These are phyloP conservation scores for Aleiodes sp. DNA, from an alignment of 1,140 invertebrate genomes.

Conservation along the genomic window DNA sequence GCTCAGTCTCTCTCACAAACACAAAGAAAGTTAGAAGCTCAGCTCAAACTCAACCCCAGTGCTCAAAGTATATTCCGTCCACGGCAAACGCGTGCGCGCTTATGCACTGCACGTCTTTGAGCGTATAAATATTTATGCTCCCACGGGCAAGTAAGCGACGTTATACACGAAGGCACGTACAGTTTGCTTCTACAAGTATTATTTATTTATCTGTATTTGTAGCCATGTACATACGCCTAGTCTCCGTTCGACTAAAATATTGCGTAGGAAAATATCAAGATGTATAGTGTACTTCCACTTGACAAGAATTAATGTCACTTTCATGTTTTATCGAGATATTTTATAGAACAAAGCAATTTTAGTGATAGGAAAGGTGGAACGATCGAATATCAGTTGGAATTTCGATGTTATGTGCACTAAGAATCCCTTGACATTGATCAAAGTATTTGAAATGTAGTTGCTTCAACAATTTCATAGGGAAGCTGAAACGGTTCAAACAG, in stretches of 20 bases:
- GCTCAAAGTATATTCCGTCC: slow-evolving; percentile 35
- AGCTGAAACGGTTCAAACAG: too few species aligned
- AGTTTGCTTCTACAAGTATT: slow-evolving; percentile 28
- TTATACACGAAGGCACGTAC: slow-evolving; percentile 35
- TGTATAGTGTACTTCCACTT: not conserved
- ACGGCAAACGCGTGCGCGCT: slow-evolving; percentile 36
- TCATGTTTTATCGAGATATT: not conserved
- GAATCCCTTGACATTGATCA: too few species aligned
- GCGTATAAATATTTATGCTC: slow-evolving; percentile 41
- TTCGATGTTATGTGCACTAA: too few species aligned
- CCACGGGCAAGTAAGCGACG: slow-evolving; percentile 33
- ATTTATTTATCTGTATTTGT: slow-evolving; percentile 34
- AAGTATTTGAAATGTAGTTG: too few species aligned
- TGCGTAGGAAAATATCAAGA: slow-evolving; percentile 1
- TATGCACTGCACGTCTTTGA: slow-evolving; percentile 39
- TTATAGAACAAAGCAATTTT: too few species aligned
- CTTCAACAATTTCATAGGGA: too few species aligned
- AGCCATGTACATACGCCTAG: slow-evolving; percentile 3
- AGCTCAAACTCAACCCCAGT: not conserved
- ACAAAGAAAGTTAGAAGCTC: not conserved
- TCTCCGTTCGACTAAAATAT: not conserved
- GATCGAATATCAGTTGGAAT: too few species aligned
- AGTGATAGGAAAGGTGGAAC: too few species aligned
- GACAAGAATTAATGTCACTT: not conserved
- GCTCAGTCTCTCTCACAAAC: not conserved